Conservation (phyloP, 2,888 invertebrate species). For the Sinodicranocentrus sp. region DNA sequence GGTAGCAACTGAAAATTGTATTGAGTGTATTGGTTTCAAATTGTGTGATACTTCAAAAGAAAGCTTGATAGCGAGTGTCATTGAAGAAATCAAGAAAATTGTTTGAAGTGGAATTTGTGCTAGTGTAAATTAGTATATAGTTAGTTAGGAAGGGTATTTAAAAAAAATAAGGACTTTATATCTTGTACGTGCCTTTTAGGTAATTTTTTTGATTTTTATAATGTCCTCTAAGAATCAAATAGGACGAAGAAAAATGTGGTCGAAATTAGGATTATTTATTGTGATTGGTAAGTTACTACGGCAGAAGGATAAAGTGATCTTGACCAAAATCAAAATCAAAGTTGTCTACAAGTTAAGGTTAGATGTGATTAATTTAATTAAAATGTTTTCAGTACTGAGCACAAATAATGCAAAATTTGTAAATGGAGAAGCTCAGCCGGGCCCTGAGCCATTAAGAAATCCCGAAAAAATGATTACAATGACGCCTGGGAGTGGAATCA, state of each 20-base stretch:
- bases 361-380: neutral
- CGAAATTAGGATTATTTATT: neutral
- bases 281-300: constrained; percentile 34
- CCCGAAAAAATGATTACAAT: constrained; percentile 59
- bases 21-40: no score
- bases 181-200: no score
- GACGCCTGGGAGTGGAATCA: constrained; percentile 62
- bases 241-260: constrained; percentile 1
- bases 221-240: no score
- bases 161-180: no score
- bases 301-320: no score
- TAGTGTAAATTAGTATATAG: no score
- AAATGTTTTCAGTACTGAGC: constrained; percentile 36
- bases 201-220: no score
- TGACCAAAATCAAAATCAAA: no score
- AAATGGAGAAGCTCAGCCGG: constrained; percentile 19
- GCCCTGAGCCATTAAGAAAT: constrained; percentile 19
- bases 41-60: neutral
- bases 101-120: no score
- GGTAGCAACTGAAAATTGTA: no score
- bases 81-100: neutral
- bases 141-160: no score
- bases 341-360: neutral
- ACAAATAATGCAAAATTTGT: constrained; percentile 35
- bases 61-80: neutral